Evolutionary conservation across 2,888 invertebrate genomes (phyloP).

Genomic region (Drosophila trichaetosa): DNA sequence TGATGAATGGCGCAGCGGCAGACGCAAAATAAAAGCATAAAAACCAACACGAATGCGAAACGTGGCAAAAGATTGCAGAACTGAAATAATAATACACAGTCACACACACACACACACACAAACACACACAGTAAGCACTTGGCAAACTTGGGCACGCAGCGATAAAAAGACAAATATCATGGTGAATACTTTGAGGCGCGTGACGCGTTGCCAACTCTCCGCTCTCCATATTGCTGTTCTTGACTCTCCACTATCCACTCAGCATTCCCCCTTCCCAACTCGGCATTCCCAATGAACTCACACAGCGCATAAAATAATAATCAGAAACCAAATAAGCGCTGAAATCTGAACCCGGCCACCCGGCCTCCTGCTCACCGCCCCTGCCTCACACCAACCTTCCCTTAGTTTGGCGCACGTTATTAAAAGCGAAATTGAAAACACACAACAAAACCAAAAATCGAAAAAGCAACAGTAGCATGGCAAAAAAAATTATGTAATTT

Average conservation of each 20-base stretch:
- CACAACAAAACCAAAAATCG: slow-evolving; percentile 33
- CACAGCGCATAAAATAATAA: slow-evolving; percentile 78
- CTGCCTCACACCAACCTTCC: neutral
- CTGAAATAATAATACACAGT: slow-evolving; percentile 69
- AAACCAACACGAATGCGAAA: slow-evolving; percentile 47
- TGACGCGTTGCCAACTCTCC: slow-evolving; percentile 57
- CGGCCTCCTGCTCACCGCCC: slow-evolving; percentile 6
- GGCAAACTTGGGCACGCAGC: slow-evolving; percentile 48
- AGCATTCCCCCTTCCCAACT: neutral
- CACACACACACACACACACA: slow-evolving; percentile 12
- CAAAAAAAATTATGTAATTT: slow-evolving; percentile 68
- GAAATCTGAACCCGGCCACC: slow-evolving; percentile 66
- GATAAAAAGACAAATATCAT: slow-evolving; percentile 76
- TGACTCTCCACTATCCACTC: slow-evolving; percentile 21
- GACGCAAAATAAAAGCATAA: slow-evolving; percentile 48
- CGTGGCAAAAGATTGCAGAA: slow-evolving; percentile 70
- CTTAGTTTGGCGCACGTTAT: slow-evolving; percentile 50
- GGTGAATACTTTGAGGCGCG: slow-evolving; percentile 75
- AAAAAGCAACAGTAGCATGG: neutral
- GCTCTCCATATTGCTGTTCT: neutral
- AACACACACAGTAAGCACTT: slow-evolving; percentile 19
- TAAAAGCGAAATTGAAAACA: slow-evolving; percentile 75
- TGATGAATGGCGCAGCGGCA: slow-evolving; percentile 73
- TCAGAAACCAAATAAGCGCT: slow-evolving; percentile 77
- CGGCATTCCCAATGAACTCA: slow-evolving; percentile 15